Evolutionary conservation across 2,888 invertebrate species (phyloP).

Genomic region (Cosmia pyralina): DNA sequence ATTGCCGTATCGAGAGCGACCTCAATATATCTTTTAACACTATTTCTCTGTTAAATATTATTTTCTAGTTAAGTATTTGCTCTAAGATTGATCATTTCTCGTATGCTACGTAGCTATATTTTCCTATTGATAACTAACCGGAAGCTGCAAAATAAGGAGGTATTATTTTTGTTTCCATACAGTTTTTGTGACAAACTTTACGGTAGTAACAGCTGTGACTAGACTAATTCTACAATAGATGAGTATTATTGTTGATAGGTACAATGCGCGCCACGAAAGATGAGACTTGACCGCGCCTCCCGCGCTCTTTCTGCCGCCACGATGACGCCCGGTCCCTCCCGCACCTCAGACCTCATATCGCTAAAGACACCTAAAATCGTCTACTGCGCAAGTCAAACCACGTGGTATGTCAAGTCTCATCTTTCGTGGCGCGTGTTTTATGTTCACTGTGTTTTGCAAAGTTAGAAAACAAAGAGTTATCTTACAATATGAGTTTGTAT

Average conservation of each 20-base stretch:
- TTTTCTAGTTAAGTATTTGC: conserved; percentile 1
- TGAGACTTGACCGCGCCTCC: no score
- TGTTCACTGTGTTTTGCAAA: background rate
- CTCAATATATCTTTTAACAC: background rate
- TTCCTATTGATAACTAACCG: background rate
- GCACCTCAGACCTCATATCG: no score
- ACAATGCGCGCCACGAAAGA: no score
- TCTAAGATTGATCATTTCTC: conserved; percentile 2
- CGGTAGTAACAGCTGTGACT: background rate
- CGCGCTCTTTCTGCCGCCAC: no score
- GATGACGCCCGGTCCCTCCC: no score
- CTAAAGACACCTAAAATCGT: no score
- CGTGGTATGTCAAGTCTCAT: no score
- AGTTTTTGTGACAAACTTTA: background rate
- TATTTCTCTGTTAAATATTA: conserved; percentile 7
- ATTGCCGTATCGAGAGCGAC: conserved; percentile 1
- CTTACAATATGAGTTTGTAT: background rate
- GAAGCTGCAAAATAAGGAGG: background rate
- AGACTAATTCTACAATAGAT: background rate
- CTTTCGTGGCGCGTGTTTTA: no score
- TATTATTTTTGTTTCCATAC: background rate
- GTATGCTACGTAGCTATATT: background rate
- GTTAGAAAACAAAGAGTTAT: background rate
- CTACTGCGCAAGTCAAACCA: no score
- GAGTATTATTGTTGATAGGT: background rate